A percentile compares a stretch with the other conserved stretches of the same genome.
Evolutionary conservation across 2,797 vertebrate species (phyloP).

Genomic region (Acipenser oxyrinchus): DNA sequence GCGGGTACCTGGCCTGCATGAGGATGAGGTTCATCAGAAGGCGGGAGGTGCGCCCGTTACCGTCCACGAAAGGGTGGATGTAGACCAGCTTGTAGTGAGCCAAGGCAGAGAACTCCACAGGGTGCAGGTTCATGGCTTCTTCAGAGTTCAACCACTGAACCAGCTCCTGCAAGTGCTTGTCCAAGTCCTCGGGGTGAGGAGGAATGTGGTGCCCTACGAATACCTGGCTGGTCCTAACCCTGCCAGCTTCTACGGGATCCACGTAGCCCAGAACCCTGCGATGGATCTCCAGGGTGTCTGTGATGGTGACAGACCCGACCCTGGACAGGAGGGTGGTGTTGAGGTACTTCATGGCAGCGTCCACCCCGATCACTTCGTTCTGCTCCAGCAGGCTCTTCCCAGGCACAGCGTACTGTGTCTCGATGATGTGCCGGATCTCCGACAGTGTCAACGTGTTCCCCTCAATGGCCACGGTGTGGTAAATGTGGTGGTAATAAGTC

Average conservation of each 20-base stretch:
- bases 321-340: conserved; percentile 81
- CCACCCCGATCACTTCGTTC: conserved; percentile 91
- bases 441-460: conserved; percentile 90
- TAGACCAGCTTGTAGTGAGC: conserved; percentile 96
- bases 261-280: conserved; percentile 82
- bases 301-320: conserved; percentile 63
- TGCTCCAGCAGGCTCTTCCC: conserved; percentile 93
- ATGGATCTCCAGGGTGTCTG: conserved; percentile 84
- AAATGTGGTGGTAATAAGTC: conserved; percentile 96
- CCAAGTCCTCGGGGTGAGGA: conserved; percentile 78
- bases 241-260: conserved; percentile 84
- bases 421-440: conserved; percentile 91
- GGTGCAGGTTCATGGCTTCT: conserved; percentile 81
- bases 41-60: conserved; percentile 86
- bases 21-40: conserved; percentile 93
- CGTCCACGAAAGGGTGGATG: conserved; percentile 88
- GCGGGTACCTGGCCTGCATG: conserved; percentile 90
- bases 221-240: conserved; percentile 79
- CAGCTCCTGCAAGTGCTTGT: conserved; percentile 84
- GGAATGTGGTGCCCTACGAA: conserved; percentile 95
- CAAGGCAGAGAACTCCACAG: conserved; percentile 84
- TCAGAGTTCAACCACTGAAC: conserved; percentile 92
- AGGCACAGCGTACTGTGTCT: conserved; percentile 86
- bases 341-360: conserved; percentile 86
- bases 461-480: conserved; percentile 96